Percentiles rank a stretch among this genome's conserved stretches.
phyloP scores from a whole-genome alignment of 2,797 vertebrate species.

The Myioborus melanocephalus region DNA sequence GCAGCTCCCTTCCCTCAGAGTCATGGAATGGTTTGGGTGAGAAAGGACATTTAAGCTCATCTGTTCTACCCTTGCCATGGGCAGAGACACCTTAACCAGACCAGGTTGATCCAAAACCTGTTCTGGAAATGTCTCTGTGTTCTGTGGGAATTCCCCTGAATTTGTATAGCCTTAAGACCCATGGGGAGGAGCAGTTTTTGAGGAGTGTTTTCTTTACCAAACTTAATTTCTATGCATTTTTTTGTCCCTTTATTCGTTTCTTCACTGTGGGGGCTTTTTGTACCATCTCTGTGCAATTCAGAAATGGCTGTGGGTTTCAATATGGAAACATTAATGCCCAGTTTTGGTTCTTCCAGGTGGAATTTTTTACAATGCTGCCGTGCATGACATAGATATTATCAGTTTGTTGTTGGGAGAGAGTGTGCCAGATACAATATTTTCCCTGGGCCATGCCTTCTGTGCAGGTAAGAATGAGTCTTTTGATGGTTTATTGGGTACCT shows the following conservation, averaged over 20 bases:
- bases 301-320: not conserved
- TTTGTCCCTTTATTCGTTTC: not conserved
- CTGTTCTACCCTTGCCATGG: not conserved
- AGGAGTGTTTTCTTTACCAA: not conserved
- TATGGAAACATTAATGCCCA: not conserved
- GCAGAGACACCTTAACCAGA: not conserved
- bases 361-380: constrained; percentile 24
- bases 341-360: constrained; percentile 33
- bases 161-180: not conserved
- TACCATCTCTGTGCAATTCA: not conserved
- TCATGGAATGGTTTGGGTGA: not conserved
- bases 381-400: constrained; percentile 52
- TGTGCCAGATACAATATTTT: constrained; percentile 50
- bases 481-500: not conserved
- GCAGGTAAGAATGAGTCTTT: constrained; percentile 20
- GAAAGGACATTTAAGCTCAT: not conserved
- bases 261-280: not conserved
- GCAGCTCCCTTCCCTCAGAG: not conserved
- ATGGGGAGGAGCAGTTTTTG: not conserved
- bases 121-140: accelerated
- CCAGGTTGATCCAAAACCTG: not conserved
- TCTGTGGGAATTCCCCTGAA: not conserved
- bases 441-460: constrained; percentile 58
- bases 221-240: not conserved
- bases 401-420: constrained; percentile 50